phyloP scores from a whole-genome alignment of 1,140 invertebrate species.

The Temnothorax longispinosus region DNA sequence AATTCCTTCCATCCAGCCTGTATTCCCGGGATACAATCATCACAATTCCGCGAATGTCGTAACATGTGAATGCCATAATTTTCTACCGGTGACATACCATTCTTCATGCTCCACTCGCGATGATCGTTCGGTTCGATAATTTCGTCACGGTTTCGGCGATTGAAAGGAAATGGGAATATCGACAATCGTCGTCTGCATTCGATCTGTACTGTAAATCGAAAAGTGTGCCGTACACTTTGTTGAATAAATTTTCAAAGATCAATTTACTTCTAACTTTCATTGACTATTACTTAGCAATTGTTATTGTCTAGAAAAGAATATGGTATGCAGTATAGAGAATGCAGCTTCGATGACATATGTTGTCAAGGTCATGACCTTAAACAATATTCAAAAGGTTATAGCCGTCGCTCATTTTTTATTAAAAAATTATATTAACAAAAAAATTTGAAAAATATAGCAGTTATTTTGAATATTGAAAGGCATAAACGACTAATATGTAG shows the following conservation, averaged over 20 bases:
- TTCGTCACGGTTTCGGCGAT: neutral
- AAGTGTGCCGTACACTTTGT: neutral
- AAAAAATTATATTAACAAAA: too few relatives aligned
- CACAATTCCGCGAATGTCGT: neutral
- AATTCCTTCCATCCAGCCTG: neutral
- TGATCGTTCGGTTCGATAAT: conserved; percentile 25
- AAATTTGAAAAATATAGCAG: too few relatives aligned
- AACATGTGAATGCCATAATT: conserved; percentile 28
- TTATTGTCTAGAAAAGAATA: neutral
- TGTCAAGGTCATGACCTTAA: too few relatives aligned
- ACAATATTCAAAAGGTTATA: too few relatives aligned
- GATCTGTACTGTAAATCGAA: neutral
- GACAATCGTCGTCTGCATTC: neutral
- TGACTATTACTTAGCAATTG: neutral
- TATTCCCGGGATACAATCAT: neutral
- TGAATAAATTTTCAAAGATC: neutral
- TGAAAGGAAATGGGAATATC: conserved; percentile 38
- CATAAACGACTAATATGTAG: too few relatives aligned
- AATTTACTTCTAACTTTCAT: neutral
- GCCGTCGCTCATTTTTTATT: too few relatives aligned
- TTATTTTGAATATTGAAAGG: too few relatives aligned
- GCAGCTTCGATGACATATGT: too few relatives aligned
- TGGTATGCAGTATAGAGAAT: too few relatives aligned
- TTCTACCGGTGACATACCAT: neutral
- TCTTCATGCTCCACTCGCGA: neutral